Evolutionary conservation across 2,888 invertebrate genomes (phyloP).

Genomic region (Synanthedon andrenaeformis): DNA sequence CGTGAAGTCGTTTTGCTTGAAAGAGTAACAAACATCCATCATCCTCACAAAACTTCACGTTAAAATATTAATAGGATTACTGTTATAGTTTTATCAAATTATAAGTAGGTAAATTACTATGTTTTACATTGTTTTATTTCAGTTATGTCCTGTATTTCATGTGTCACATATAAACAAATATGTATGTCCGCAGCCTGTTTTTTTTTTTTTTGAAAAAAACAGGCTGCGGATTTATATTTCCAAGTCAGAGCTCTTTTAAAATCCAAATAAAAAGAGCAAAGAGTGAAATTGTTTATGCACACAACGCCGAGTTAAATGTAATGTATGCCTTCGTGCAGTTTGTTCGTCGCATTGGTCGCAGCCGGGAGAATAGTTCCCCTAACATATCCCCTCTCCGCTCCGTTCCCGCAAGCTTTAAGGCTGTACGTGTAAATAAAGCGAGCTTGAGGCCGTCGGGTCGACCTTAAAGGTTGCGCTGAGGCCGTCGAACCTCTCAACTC

Average conservation of each 20-base stretch:
- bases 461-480: constrained; percentile 60
- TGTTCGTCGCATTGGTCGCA: not conserved
- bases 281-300: not conserved
- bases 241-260: not conserved
- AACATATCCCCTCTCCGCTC: not conserved
- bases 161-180: no score
- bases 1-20: no score
- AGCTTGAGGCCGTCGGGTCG: constrained; percentile 41
- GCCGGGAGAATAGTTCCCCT: not conserved
- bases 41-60: no score
- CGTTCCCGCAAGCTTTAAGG: constrained; percentile 5
- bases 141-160: no score
- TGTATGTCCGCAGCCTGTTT: no score
- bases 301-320: not conserved
- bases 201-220: no score
- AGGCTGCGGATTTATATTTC: not conserved
- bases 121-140: no score
- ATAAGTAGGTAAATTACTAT: no score
- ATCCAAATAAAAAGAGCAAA: not conserved
- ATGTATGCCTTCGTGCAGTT: not conserved
- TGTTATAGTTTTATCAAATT: no score
- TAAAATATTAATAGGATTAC: no score
- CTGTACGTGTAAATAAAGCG: constrained; percentile 34
- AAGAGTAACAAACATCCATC: no score
- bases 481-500: constrained; percentile 46